A percentile compares a stretch with the other conserved stretches of the same genome.
These are phyloP conservation scores for Andrena camellia DNA, from an alignment of 2,888 invertebrate genomes.

Conservation along the genomic window DNA sequence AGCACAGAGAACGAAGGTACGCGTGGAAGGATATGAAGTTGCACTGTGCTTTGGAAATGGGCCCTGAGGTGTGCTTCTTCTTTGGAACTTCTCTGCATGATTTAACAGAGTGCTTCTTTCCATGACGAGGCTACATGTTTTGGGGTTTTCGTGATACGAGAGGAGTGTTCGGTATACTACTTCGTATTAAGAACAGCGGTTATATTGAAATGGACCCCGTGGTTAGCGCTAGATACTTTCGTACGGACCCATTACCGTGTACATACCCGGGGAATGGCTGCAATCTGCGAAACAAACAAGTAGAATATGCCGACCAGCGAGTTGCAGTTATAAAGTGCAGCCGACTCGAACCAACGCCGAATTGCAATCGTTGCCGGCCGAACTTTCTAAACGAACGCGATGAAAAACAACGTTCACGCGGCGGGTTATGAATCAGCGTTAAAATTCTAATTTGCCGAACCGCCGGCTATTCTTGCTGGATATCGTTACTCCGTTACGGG, in stretches of 20 bases:
- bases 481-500: slow-evolving; percentile 3
- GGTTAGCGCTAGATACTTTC: background rate
- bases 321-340: slow-evolving; percentile 18
- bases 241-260: background rate
- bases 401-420: slow-evolving; percentile 1
- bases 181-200: too few relatives aligned
- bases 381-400: slow-evolving; percentile 42
- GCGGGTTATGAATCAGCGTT: slow-evolving; percentile 14
- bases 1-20: background rate
- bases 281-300: slow-evolving; percentile 45
- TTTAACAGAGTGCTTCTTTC: background rate
- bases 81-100: background rate
- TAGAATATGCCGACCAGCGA: slow-evolving; percentile 14
- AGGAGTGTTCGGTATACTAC: too few relatives aligned
- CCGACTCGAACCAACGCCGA: slow-evolving; percentile 23
- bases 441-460: slow-evolving; percentile 22
- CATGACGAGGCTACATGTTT: too few relatives aligned
- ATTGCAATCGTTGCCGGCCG: slow-evolving; percentile 19
- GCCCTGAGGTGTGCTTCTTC: background rate
- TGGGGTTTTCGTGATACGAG: too few relatives aligned
- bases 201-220: background rate
- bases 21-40: background rate
- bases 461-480: background rate
- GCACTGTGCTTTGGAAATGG: background rate
- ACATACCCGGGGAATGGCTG: slow-evolving; percentile 5